Evolutionary conservation across 53 echinoderm and acorn worm genomes (phyloP).

Genomic region (Echinarachnius parma): DNA sequence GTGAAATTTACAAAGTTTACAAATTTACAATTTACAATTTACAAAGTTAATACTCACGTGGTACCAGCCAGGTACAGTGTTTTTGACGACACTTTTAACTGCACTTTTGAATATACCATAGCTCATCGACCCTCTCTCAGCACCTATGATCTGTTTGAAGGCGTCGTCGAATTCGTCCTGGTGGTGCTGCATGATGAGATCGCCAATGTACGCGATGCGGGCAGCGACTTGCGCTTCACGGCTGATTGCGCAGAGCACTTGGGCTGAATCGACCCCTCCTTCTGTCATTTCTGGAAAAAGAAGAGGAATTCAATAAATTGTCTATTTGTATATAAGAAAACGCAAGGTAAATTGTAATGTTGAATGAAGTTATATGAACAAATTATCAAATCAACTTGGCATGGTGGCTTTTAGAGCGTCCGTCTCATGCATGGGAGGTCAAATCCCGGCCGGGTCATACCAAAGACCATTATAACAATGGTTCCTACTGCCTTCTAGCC

Average conservation of each 20-base stretch:
- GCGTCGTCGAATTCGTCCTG: slow-evolving; percentile 70
- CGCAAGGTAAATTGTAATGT: too few relatives aligned
- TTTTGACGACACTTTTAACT: slow-evolving; percentile 64
- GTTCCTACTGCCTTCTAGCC: too few relatives aligned
- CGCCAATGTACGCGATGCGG: slow-evolving; percentile 88
- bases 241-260: slow-evolving; percentile 55
- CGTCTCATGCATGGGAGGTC: too few relatives aligned
- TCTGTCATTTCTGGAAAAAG: slow-evolving; percentile 2
- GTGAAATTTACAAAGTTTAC: too few relatives aligned
- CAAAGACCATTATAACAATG: too few relatives aligned
- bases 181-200: slow-evolving; percentile 84
- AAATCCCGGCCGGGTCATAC: too few relatives aligned
- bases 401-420: too few relatives aligned
- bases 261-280: slow-evolving; percentile 8
- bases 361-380: too few relatives aligned
- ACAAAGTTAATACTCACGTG: slow-evolving; percentile 61
- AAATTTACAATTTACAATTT: too few relatives aligned
- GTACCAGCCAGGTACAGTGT: slow-evolving; percentile 86
- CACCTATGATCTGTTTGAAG: slow-evolving; percentile 55
- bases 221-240: slow-evolving; percentile 83
- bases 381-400: too few relatives aligned
- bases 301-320: too few relatives aligned
- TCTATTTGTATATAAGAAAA: too few relatives aligned
- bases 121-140: slow-evolving; percentile 45
- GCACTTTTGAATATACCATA: slow-evolving; percentile 77